These are phyloP conservation scores for Grammomys surdaster DNA, from an alignment of 2,113 vertebrate genomes.

Conservation along the genomic window DNA sequence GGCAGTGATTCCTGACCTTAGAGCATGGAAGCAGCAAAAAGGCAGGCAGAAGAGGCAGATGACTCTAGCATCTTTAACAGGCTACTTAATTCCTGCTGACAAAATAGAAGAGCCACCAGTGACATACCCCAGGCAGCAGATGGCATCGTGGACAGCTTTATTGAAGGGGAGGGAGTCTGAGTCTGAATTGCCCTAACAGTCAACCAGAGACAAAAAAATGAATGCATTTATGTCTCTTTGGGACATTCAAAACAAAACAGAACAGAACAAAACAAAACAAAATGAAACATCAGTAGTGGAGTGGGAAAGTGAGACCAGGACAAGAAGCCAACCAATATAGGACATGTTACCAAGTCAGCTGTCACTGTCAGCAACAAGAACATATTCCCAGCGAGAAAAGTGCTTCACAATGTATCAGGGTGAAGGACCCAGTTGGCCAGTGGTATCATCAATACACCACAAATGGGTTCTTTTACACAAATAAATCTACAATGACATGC, in stretches of 20 bases:
- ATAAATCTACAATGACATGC: slow-evolving; percentile 21
- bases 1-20: slow-evolving; percentile 42
- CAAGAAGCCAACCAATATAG: background rate
- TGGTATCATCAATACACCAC: background rate
- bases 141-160: slow-evolving; percentile 24
- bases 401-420: slow-evolving; percentile 15
- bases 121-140: slow-evolving; percentile 22
- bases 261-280: background rate
- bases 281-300: no score
- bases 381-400: background rate
- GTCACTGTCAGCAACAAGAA: background rate
- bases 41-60: background rate
- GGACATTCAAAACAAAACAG: background rate
- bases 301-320: background rate
- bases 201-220: slow-evolving; percentile 7
- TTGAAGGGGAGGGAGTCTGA: slow-evolving; percentile 4
- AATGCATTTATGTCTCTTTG: background rate
- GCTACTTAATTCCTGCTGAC: slow-evolving; percentile 46
- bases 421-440: slow-evolving; percentile 1
- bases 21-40: slow-evolving; percentile 33
- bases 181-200: slow-evolving; percentile 7
- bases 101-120: slow-evolving; percentile 5
- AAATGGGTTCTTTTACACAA: slow-evolving; percentile 51
- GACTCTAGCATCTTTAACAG: slow-evolving; percentile 63
- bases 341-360: slow-evolving; percentile 37